These are phyloP conservation scores for Ellobium chinense DNA, from an alignment of 2,888 invertebrate genomes.

Conservation along the genomic window DNA sequence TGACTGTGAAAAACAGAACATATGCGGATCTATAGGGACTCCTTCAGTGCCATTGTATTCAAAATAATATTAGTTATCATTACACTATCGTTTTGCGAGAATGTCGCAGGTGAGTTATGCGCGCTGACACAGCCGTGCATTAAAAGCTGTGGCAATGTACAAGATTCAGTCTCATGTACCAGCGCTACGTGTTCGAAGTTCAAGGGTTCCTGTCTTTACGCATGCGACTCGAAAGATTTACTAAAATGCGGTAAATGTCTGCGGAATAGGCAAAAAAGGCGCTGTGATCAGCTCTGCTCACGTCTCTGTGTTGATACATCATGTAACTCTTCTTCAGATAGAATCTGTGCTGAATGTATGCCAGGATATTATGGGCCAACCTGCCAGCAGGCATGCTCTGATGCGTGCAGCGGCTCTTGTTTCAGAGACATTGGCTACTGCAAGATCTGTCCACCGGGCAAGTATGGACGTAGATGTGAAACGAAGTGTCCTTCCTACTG, in stretches of 20 bases:
- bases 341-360: neutral
- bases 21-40: no score
- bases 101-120: no score
- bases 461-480: slow-evolving; percentile 6
- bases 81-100: no score
- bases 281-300: neutral
- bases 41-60: no score
- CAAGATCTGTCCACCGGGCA: neutral
- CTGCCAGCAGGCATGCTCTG: neutral
- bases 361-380: slow-evolving; percentile 4
- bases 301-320: neutral
- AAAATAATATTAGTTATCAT: no score
- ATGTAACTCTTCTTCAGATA: neutral
- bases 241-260: neutral
- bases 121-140: no score
- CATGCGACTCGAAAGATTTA: neutral
- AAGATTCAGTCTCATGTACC: neutral
- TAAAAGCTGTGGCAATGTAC: no score
- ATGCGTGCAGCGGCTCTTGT: neutral
- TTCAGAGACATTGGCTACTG: slow-evolving; percentile 25
- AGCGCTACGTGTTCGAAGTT: neutral
- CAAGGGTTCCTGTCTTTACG: neutral
- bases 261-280: neutral
- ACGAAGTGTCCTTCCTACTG: neutral
- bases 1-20: no score